Percentiles rank a stretch among this genome's conserved stretches.
These are phyloP conservation scores for Gallinago nigripennis DNA, from an alignment of 2,797 vertebrate genomes.

Conservation along the genomic window DNA sequence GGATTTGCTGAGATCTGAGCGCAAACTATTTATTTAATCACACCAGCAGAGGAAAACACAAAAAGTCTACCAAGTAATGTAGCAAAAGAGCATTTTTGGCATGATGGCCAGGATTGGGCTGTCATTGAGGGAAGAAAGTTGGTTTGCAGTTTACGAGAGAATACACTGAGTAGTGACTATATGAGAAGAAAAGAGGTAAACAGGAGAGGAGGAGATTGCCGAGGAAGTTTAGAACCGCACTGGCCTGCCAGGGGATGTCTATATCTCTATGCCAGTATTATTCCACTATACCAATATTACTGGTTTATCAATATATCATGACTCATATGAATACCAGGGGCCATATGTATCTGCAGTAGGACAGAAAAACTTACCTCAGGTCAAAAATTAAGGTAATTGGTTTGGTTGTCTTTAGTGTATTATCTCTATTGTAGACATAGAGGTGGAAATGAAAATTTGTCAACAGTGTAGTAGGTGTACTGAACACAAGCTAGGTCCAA, in stretches of 20 bases:
- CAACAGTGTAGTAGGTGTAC: neutral
- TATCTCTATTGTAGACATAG: neutral
- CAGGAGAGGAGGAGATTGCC: neutral
- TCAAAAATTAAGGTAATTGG: neutral
- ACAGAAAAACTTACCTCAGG: neutral
- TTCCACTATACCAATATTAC: neutral
- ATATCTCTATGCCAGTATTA: neutral
- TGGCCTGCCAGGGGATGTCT: neutral
- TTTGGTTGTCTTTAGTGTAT: neutral
- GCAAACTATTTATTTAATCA: conserved; percentile 14
- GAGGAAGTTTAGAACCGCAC: neutral
- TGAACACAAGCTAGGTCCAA: neutral
- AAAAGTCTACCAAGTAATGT: neutral
- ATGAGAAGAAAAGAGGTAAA: neutral
- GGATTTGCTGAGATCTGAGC: neutral
- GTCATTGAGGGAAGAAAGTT: neutral
- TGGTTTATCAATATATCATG: neutral
- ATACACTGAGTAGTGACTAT: neutral
- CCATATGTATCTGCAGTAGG: neutral
- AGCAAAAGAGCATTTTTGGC: neutral
- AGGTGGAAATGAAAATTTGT: neutral
- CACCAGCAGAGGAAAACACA: neutral
- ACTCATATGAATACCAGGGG: neutral
- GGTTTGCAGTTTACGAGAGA: neutral
- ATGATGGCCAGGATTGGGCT: neutral